Percentiles rank a stretch among this genome's conserved stretches.
Evolutionary conservation across 2,797 vertebrate genomes (phyloP).

Genomic region (Notoglanidium macrostoma): DNA sequence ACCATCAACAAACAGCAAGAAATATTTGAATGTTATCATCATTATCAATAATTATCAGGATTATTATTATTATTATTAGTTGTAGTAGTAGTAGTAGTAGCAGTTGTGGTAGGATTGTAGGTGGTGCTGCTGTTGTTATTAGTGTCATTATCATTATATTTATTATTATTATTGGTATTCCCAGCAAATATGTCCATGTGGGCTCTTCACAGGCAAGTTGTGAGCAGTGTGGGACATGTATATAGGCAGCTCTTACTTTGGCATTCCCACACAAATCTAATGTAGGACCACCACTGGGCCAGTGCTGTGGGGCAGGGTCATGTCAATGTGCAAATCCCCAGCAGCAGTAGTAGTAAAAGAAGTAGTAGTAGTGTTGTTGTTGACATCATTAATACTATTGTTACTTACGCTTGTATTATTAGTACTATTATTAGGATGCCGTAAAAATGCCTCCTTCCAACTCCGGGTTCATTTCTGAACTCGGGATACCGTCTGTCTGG

Average conservation of each 20-base stretch:
- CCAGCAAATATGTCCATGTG: not conserved
- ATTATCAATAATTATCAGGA: slow-evolving; percentile 8
- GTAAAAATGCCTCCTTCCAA: not conserved
- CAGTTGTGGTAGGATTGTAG: not conserved
- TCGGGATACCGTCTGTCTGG: not conserved
- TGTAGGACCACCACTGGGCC: not conserved
- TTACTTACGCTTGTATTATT: not conserved
- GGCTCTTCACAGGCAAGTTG: not conserved
- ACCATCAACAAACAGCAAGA: not conserved
- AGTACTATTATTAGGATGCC: not conserved
- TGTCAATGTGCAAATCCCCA: not conserved
- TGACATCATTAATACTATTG: too few relatives aligned
- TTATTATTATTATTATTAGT: not conserved
- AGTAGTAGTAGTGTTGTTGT: not conserved
- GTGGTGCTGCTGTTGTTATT: not conserved
- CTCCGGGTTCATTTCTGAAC: not conserved
- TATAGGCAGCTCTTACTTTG: not conserved
- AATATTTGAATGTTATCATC: not conserved
- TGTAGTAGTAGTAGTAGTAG: not conserved
- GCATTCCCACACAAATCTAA: not conserved
- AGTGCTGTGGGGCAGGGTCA: not conserved
- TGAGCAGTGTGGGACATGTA: too few relatives aligned
- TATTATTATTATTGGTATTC: not conserved
- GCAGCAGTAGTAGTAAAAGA: too few relatives aligned
- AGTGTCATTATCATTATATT: not conserved